Conservation (phyloP, 2,888 invertebrate species). For the Gryllus longicercus region DNA sequence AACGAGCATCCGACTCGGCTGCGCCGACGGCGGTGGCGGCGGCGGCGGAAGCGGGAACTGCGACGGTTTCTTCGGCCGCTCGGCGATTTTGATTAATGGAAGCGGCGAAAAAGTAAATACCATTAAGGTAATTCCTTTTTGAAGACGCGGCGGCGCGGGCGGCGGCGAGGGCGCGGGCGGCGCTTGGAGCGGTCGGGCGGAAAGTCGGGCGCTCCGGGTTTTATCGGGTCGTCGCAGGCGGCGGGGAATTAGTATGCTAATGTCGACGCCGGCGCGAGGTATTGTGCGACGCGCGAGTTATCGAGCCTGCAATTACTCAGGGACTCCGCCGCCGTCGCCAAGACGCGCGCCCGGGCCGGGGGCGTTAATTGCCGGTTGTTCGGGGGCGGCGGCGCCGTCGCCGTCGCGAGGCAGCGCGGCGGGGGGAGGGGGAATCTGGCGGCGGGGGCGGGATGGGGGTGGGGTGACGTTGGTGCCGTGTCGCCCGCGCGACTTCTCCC, state of each 20-base stretch:
- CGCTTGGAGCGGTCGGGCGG: not conserved
- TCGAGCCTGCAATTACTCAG: constrained; percentile 6
- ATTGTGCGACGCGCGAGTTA: constrained; percentile 11
- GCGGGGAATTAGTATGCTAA: constrained; percentile 17
- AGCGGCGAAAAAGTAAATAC: constrained; percentile 27
- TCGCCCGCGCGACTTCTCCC: too few relatives aligned
- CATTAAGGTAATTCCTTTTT: constrained; percentile 26
- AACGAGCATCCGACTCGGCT: too few relatives aligned
- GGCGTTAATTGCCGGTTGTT: too few relatives aligned
- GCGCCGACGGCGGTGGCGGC: not conserved
- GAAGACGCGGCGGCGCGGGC: not conserved
- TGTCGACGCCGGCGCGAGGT: constrained; percentile 9
- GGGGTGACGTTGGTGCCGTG: too few relatives aligned
- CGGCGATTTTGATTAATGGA: constrained; percentile 26
- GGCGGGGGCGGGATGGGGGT: too few relatives aligned
- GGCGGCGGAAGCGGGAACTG: not conserved
- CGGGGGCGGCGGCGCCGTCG: too few relatives aligned
- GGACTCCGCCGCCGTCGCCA: not conserved
- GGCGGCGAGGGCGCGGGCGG: not conserved
- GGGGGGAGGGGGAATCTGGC: too few relatives aligned
- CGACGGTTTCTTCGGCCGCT: not conserved
- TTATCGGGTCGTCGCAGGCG: constrained; percentile 9
- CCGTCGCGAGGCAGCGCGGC: too few relatives aligned
- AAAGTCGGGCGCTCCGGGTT: not conserved
- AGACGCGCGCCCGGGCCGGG: not conserved